Evolutionary conservation across 2,113 vertebrate species (phyloP).

Genomic region (mouse (Mus musculus)): GRCm39 chr14:12557501-12558000

Average conservation of each 20-base stretch:
- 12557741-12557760: no score
- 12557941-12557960: neutral
- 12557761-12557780: neutral
- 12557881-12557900: neutral
- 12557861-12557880: neutral
- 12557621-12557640: slow-evolving; percentile 2
- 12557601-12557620: neutral
- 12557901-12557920: neutral
- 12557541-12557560: slow-evolving; percentile 46
- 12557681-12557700: neutral
- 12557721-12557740: neutral
- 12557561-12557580: slow-evolving; percentile 14
- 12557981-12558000: neutral
- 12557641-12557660: neutral
- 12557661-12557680: slow-evolving; percentile 4
- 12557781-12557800: neutral
- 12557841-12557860: rapidly evolving
- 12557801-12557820: neutral
- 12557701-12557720: neutral
- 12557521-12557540: slow-evolving; percentile 57
- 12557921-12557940: neutral
- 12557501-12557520: slow-evolving; percentile 7
- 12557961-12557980: neutral
- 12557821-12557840: rapidly evolving
- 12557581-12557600: neutral